phyloP scores from a whole-genome alignment of 2,113 vertebrate species.

The Gavialis gangeticus region DNA sequence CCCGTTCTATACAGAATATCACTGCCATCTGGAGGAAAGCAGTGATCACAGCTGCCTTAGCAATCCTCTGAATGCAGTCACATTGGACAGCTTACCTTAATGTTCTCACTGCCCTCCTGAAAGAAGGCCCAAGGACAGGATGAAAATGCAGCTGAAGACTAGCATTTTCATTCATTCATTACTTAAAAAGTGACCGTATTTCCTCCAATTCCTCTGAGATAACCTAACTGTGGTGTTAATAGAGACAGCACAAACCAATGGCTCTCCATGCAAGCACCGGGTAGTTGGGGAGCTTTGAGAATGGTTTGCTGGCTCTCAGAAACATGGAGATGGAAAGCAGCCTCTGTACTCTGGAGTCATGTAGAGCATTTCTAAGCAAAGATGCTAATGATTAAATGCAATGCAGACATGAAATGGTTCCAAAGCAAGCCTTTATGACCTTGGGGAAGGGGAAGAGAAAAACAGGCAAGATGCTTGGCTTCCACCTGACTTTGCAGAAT shows the following conservation, averaged over 20 bases:
- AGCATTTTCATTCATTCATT: background rate
- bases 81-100: background rate
- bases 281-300: background rate
- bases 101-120: background rate
- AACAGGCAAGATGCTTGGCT: background rate
- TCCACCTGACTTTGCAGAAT: background rate
- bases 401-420: background rate
- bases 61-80: background rate
- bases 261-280: background rate
- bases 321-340: background rate
- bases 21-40: conserved; percentile 73
- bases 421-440: background rate
- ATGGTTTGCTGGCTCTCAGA: background rate
- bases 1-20: background rate
- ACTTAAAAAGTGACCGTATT: background rate
- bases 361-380: background rate
- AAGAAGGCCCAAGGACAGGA: background rate
- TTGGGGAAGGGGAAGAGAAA: background rate
- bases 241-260: background rate
- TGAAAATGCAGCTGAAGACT: background rate
- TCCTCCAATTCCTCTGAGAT: background rate
- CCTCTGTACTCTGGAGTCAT: background rate
- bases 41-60: too few relatives aligned
- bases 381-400: background rate
- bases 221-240: background rate